Conservation (phyloP, 2,888 invertebrate species). For the Drosophila maculinotata region DNA sequence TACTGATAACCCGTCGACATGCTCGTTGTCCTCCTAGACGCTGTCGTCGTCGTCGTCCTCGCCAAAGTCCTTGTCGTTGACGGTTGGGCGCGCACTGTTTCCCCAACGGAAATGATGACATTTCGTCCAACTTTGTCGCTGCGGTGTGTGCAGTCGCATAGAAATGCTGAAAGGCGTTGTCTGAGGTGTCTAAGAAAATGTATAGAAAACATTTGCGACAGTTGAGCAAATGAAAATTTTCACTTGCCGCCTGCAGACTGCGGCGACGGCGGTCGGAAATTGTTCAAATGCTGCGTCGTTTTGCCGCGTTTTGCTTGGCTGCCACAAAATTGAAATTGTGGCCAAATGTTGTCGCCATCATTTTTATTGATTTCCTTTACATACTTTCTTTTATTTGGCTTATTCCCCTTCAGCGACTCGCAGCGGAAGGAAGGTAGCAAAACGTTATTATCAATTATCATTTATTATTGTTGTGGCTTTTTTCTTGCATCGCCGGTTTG, state of each 20-base stretch:
- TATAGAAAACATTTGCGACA: constrained; percentile 54
- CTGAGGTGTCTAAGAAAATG: constrained; percentile 59
- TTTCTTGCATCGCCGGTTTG: constrained; percentile 41
- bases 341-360: constrained; percentile 71
- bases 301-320: constrained; percentile 33
- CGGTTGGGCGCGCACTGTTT: constrained; percentile 66
- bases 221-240: constrained; percentile 71
- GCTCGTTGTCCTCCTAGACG: constrained; percentile 7
- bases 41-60: constrained; percentile 16
- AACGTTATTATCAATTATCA: constrained; percentile 80
- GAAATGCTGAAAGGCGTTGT: constrained; percentile 61
- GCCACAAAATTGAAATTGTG: constrained; percentile 75
- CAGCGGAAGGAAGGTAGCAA: constrained; percentile 75
- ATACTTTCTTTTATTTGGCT: constrained; percentile 52
- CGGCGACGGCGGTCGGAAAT: constrained; percentile 52
- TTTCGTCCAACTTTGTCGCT: constrained; percentile 79
- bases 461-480: constrained; percentile 69
- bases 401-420: constrained; percentile 13
- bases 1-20: constrained; percentile 43
- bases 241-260: constrained; percentile 51
- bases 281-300: constrained; percentile 63
- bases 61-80: constrained; percentile 20
- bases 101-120: constrained; percentile 81
- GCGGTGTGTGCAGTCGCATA: constrained; percentile 70
- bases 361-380: constrained; percentile 77